Evolutionary conservation across 2,888 invertebrate genomes (phyloP).

Genomic region (Ligdia adustata): DNA sequence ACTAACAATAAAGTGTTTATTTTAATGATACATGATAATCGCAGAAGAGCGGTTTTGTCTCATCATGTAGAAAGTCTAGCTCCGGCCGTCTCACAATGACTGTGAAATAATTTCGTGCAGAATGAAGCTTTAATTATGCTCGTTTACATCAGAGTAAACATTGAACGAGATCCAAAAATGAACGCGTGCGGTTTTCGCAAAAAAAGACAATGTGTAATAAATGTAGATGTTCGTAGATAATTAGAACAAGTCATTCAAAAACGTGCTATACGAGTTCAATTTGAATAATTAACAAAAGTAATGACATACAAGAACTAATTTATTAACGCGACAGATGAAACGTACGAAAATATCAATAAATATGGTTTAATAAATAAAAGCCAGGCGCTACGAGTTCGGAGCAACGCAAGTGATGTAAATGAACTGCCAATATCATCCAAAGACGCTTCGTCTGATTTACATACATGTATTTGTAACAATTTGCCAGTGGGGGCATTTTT

Average conservation of each 20-base stretch:
- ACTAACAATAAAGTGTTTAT: conserved; percentile 44
- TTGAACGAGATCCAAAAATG: conserved; percentile 12
- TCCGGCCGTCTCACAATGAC: conserved; percentile 35
- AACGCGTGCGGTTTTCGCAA: neutral
- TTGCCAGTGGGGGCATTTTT: conserved; percentile 39
- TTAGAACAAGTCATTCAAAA: conserved; percentile 3
- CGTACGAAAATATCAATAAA: neutral
- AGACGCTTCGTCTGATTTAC: conserved; percentile 12
- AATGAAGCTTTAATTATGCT: conserved; percentile 24
- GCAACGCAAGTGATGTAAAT: conserved; percentile 1
- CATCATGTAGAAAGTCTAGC: conserved; percentile 33
- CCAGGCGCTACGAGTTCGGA: neutral
- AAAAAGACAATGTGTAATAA: conserved; percentile 7
- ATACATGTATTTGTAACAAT: conserved; percentile 18
- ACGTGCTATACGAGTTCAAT: no score
- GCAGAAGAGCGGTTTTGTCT: conserved; percentile 30
- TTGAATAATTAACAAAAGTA: no score
- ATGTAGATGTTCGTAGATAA: neutral
- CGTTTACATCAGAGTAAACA: conserved; percentile 18
- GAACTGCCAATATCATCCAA: conserved; percentile 12
- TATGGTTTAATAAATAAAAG: no score
- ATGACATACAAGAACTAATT: no score
- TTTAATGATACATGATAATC: conserved; percentile 46
- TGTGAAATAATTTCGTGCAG: conserved; percentile 21
- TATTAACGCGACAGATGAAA: no score